Evolutionary conservation across 2,888 invertebrate genomes (phyloP), one percentile per base, ranked within the genome.

Genomic region (Tuta absoluta): DNA sequence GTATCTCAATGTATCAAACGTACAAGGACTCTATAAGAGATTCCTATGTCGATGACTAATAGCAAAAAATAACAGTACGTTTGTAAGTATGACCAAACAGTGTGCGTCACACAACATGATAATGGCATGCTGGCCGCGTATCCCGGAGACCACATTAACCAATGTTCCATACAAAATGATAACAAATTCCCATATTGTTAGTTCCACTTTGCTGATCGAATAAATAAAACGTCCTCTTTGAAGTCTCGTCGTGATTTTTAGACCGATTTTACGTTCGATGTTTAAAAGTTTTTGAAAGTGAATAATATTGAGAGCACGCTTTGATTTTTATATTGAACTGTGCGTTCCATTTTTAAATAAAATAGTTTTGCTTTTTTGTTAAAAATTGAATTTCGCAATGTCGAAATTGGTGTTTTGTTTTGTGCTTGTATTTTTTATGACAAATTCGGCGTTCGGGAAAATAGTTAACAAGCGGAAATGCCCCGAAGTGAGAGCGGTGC

Each of bases 401-500:
- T 73, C 76, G 66, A 80, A 79, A 69, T 71, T 68, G 41, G 72
- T 67, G 49, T 64, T 73, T 21, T 65, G 71, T 51, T 66, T 71
- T 56, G 64, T 82, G 45, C 67, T 83, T 65, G 59, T 84, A 63
- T 69, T 79, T 63, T 61, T 81, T 48, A 38, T 80, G 10, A 64
- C 78, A 1, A 68, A 71, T 71, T 66, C 71, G 45, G 74, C 74
- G 63, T 72, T 74, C 28, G 80, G 78, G 41, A 87, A 78, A 72
- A 88, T 90, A 71, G 85, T 93, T 48, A 94, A 95, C 74, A 95
- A 95, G 81, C 93, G 94, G 75, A 94, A 95, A 81, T 95, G 95
- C 75, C 95, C 95, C 0, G 93, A 93, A 92, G 97, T 97, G 68
- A 95, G 95, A 82, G 95, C 95, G 17, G 94, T 95, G 62, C 93